Base-by-base conservation (phyloP, 2,113 vertebrate genomes). In the Sciurus niger region DNA sequence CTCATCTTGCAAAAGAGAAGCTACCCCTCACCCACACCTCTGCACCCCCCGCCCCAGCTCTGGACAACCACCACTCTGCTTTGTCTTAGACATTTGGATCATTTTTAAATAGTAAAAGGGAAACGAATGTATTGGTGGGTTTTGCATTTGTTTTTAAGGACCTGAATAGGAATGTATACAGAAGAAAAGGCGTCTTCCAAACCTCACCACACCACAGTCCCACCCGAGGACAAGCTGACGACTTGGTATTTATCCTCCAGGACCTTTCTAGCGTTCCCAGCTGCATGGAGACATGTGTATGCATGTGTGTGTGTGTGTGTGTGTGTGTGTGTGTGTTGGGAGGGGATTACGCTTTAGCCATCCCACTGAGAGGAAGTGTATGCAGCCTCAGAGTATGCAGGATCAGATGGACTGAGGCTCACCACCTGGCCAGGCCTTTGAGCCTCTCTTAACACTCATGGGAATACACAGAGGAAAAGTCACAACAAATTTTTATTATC, bases 101-200 rank as follows among this genome's bases (percentile, higher is more conserved):
- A 40, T 79, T 60, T 97, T 63, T 34, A 85, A 92, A 87, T 95
- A 74, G 37, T 48, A 51, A 76, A 92, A 77, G 79, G 67, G 32
- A 43, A 20, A n/a, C 22, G 4, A 46, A 43, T 55, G 70, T 74
- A 60, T 58, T 24, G 55, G 55, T 22, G 1, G 55, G 53, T 95
- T 55, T 40, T 40, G 40, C 40, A 16, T 68, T 48, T 65, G 67
- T 34, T 68, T 68, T 68, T 68, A 10, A 40, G 13, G 4, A 53
- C 40, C 65, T 77, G 3, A 60, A 11, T 65, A 88, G 84, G 48
- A 65, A 72, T 34, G 22, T 13, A 2, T 63, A 4, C 53, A 74
- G 58, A 93, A 93, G 70, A 94, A 40, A 82, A 84, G 2, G 43
- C 63, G 4, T 24, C 14, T 55, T 73, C 28, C 63, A 60, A 43